Evolutionary conservation across 2,888 invertebrate species (phyloP).

Genomic region (Nipponacmea schrenckii): DNA sequence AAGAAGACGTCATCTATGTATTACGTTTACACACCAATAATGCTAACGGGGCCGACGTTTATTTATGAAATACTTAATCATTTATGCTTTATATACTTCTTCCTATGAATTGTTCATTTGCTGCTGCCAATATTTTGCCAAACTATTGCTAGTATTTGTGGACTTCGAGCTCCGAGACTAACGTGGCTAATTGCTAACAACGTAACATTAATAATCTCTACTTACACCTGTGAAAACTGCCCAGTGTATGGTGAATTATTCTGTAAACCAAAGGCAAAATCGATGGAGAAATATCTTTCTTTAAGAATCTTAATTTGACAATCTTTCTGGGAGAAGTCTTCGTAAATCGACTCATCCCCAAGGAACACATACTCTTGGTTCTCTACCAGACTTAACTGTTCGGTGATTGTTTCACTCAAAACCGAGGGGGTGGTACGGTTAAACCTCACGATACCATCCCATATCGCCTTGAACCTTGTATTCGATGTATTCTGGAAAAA

Average conservation of each 20-base stretch:
- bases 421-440: not conserved
- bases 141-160: too few species aligned
- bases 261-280: conserved; percentile 1
- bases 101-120: too few species aligned
- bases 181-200: not conserved
- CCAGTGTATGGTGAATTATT: not conserved
- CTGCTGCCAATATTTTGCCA: too few species aligned
- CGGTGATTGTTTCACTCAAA: not conserved
- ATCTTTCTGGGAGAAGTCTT: not conserved
- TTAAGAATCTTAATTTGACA: not conserved
- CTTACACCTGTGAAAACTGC: not conserved
- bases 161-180: not conserved
- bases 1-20: too few species aligned
- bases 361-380: not conserved
- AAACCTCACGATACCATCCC: not conserved
- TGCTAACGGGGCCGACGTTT: not conserved
- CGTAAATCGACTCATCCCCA: not conserved
- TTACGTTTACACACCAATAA: not conserved
- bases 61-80: not conserved
- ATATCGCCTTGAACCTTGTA: not conserved
- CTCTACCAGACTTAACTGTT: not conserved
- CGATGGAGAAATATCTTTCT: not conserved
- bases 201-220: not conserved
- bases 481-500: not conserved
- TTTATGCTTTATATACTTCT: too few species aligned